Base-by-base conservation (phyloP, 2,888 invertebrate species). In the Sinopyrophorus schimmeli region DNA sequence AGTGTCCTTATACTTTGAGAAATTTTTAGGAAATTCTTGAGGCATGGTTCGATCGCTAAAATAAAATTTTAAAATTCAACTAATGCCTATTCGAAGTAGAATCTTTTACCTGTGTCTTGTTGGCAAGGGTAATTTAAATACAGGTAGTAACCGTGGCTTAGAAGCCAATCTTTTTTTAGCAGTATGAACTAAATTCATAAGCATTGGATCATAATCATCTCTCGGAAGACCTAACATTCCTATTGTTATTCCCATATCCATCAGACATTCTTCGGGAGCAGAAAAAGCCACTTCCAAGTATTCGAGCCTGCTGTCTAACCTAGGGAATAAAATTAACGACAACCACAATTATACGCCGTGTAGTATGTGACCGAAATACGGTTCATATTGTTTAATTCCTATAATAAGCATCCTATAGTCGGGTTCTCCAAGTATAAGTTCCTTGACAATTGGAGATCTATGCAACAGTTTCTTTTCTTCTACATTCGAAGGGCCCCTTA, bases 211-310 rank as follows among this genome's bases (percentile, higher is more conserved):
- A 56, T 81, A 81, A 30, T 72, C 63, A 5, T 73, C 64, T 14
- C 82, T 74, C 1, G 76, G 71, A 58, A 79, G 67, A 2, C 85
- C 85, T 32, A 85, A 68, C 41, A 85, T 78, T 1, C 85, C 85
- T 3, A 83, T 65, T 39, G 76, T 73, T 9, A 83, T 71, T 1
- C 75, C 72, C 9, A 72, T 53, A 11, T 73, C 61, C 2, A 46
- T 7, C 7, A 84, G 62, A 2, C 66, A 55, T 52, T 82, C 80
- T 67, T 85, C 84, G 1, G 78, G 73, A 1, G 76, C 77, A 2
- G 79, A 73, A 34, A 81, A 73, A 1, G 79, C 77, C 30, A 74
- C 71, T 67, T 78, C 72, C 62, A 84, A 68, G 59, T 77, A 83
- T 3, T 67, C 54, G 3, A 80, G 68, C 30, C 82, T 72, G 7